A percentile compares a stretch with the other conserved stretches of the same genome.
These are phyloP conservation scores for Silurus lanzhouensis DNA, from an alignment of 2,797 vertebrate genomes.

Conservation along the genomic window DNA sequence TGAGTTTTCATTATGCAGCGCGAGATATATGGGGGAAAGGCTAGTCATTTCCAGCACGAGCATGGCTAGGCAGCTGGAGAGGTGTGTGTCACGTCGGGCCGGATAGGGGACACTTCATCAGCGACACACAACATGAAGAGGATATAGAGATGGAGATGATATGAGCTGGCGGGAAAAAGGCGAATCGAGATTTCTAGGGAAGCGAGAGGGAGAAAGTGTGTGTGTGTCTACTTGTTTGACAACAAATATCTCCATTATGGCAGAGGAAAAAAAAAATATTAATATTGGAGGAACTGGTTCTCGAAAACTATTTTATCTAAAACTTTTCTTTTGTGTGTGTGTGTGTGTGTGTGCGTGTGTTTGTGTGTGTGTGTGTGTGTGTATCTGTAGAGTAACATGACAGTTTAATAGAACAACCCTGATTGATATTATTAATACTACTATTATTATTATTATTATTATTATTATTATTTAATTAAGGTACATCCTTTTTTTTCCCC, in stretches of 20 bases:
- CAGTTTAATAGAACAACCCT: background rate
- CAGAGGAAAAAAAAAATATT: slow-evolving; percentile 15
- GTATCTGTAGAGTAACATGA: background rate
- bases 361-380: slow-evolving; percentile 18
- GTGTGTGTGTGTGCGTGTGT: slow-evolving; percentile 12
- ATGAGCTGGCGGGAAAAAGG: slow-evolving; percentile 10
- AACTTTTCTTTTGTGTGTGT: background rate
- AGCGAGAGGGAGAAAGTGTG: background rate
- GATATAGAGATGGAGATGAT: slow-evolving; percentile 49
- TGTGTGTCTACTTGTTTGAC: slow-evolving; percentile 7
- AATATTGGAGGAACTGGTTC: background rate
- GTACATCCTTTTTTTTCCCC: too few species aligned
- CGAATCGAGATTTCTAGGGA: background rate
- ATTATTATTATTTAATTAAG: too few species aligned
- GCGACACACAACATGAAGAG: slow-evolving; percentile 33
- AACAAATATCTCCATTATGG: slow-evolving; percentile 25
- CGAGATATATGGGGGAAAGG: slow-evolving; percentile 41
- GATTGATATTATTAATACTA: background rate
- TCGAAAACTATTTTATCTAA: too few species aligned
- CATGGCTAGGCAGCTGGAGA: slow-evolving; percentile 34
- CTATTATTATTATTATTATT: background rate
- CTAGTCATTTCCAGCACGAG: slow-evolving; percentile 36
- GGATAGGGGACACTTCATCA: slow-evolving; percentile 41
- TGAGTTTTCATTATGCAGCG: slow-evolving; percentile 49
- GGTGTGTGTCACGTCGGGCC: slow-evolving; percentile 27